phyloP scores from a whole-genome alignment of 2,113 vertebrate species.

The Kryptolebias marmoratus region DNA sequence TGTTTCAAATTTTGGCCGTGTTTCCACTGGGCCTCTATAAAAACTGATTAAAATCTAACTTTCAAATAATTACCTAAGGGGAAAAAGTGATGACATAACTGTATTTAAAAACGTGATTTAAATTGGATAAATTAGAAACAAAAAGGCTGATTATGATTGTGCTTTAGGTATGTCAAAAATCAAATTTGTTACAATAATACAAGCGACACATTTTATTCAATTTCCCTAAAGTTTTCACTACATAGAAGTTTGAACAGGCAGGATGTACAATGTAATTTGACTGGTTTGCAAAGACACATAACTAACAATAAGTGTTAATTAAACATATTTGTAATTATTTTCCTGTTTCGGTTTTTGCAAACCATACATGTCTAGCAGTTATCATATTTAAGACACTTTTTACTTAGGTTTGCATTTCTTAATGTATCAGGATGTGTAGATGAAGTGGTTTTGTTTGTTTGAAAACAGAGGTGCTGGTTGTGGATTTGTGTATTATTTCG shows the following conservation, averaged over 20 bases:
- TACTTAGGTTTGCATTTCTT: constrained; percentile 11
- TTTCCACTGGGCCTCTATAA: too few relatives aligned
- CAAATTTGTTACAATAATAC: not conserved
- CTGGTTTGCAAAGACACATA: not conserved
- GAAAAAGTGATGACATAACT: too few relatives aligned
- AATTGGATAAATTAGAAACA: not conserved
- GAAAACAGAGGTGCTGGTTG: constrained; percentile 8
- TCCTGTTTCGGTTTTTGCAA: too few relatives aligned
- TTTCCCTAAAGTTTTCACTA: not conserved
- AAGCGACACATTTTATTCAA: not conserved
- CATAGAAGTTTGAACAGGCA: too few relatives aligned
- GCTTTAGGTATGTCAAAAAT: not conserved
- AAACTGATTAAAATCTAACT: too few relatives aligned
- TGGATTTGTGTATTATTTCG: constrained; percentile 22
- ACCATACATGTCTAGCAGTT: not conserved
- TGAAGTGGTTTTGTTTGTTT: not conserved
- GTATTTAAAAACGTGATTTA: too few relatives aligned
- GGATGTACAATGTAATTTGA: not conserved
- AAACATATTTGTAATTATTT: not conserved
- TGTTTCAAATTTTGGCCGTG: not conserved
- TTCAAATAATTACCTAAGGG: too few relatives aligned
- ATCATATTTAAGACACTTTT: not conserved
- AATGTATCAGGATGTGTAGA: not conserved
- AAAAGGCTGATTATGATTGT: not conserved
- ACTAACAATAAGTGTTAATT: not conserved